Evolutionary conservation across 1,140 invertebrate genomes (phyloP).

Genomic region (Magallana angulata): DNA sequence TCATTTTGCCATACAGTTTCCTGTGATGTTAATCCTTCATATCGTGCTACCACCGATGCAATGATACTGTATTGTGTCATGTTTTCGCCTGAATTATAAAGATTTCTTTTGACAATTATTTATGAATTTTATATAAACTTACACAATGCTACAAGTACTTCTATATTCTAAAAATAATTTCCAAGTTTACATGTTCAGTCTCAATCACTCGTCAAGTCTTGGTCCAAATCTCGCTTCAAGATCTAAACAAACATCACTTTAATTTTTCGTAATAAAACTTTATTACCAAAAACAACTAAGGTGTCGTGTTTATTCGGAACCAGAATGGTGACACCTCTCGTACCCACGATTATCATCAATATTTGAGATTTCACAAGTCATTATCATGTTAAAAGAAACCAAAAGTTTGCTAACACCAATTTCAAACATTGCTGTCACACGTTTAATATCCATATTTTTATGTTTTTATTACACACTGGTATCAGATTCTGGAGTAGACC

Average conservation of each 20-base stretch:
- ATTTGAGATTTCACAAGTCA: conserved; percentile 19
- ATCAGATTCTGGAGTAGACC: background rate
- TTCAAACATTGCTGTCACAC: background rate
- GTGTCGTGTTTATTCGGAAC: background rate
- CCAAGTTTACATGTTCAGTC: background rate
- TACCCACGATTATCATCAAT: background rate
- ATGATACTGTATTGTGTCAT: no score
- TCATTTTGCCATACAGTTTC: no score
- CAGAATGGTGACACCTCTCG: background rate
- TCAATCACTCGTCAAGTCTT: background rate
- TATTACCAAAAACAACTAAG: background rate
- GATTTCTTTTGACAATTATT: no score
- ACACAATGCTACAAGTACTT: background rate
- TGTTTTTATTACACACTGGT: background rate
- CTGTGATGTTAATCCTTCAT: no score
- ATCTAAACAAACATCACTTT: background rate
- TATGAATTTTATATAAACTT: no score
- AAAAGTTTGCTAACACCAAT: conserved; percentile 12
- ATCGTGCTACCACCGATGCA: no score
- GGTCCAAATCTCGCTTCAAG: background rate
- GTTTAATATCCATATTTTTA: background rate
- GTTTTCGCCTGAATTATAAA: no score
- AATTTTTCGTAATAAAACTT: background rate
- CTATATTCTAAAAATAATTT: background rate
- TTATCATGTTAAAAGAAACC: conserved; percentile 2